Conservation (phyloP, 37 sponge, comb jelly and placozoan species). For the Oscarella lobularis region DNA sequence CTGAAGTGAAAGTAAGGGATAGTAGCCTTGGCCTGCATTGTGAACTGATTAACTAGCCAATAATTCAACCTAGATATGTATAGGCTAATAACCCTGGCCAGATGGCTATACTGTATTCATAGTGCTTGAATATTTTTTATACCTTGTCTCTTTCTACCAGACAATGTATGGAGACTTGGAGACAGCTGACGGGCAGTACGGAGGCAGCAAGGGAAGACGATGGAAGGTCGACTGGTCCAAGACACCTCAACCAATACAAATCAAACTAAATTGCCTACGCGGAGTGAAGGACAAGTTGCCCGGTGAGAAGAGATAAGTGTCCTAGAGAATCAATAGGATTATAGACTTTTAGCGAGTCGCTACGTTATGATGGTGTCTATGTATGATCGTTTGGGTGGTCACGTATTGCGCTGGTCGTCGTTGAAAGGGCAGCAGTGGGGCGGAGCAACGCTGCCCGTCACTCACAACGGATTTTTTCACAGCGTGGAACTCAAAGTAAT, state of each 20-base stretch:
- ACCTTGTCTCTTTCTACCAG: background rate
- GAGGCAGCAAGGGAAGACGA: slow-evolving; percentile 24
- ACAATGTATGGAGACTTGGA: slow-evolving; percentile 28
- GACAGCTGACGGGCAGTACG: slow-evolving; percentile 24
- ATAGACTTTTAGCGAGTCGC: slow-evolving; percentile 16
- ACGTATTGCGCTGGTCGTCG: slow-evolving; percentile 26
- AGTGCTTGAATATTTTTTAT: background rate
- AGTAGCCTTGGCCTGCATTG: background rate
- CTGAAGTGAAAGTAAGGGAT: slow-evolving; percentile 30
- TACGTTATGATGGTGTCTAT: slow-evolving; percentile 30
- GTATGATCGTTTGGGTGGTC: slow-evolving; percentile 34
- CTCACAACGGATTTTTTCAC: slow-evolving; percentile 21
- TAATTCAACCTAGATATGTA: too few species aligned
- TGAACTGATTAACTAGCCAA: too few species aligned
- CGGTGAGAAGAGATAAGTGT: background rate
- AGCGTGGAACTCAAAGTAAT: slow-evolving; percentile 17
- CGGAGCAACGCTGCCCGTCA: slow-evolving; percentile 22
- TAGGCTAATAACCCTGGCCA: too few species aligned
- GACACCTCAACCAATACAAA: slow-evolving; percentile 29
- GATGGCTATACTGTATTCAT: too few species aligned
- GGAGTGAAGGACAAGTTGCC: slow-evolving; percentile 28
- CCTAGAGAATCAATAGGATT: too few species aligned
- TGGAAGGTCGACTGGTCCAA: slow-evolving; percentile 36
- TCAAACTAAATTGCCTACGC: slow-evolving; percentile 24
- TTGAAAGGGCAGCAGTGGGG: slow-evolving; percentile 38